Base-by-base conservation (phyloP, 2,888 invertebrate genomes). In the Cryptocephalus moraei region DNA sequence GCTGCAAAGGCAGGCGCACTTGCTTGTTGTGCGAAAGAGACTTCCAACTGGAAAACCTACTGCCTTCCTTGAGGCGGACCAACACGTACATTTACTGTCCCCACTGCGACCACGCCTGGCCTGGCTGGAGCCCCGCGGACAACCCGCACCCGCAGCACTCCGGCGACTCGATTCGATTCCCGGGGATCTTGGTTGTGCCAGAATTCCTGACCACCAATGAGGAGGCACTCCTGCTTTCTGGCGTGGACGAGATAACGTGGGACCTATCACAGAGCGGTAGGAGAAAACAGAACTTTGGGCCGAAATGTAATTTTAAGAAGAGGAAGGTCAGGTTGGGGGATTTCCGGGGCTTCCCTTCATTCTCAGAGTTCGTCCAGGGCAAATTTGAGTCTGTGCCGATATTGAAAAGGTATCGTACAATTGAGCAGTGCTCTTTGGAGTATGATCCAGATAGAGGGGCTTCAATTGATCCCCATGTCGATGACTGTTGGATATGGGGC, bases 401-500 rank as follows among this genome's bases (percentile, higher is more conserved):
- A 39, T 69, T 94, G 44, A 67, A 74, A 53, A 75, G 78, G 56
- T 96, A 89, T 66, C 75, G 81, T 66, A 88, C 90, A 0, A 87
- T 96, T 45, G 96, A 99, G 66, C 91, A 97, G 65, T 99, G 99
- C 69, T 90, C 93, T 43, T 74, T 99, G 53, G 97, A 99, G 64
- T 99, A 99, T 71, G 81, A 85, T 56, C 85, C 89, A 0, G 70
- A 72, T 50, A 81, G 85, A 62, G 96, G 96, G 1, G 91, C 97
- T 0, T 88, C 91, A 1, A 99, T 99, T 56, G 97, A 97, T 70
- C 91, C 95, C 9, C 99, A 99, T 66, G 88, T 95, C 57, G 99
- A 99, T 70, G 99, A 99, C 63, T 91, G 91, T 65, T 99, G 99
- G 99, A 81, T 99, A 49, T 99, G 99, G 99, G 99, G 99, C 8